A percentile compares a stretch with the other conserved stretches of the same genome.
Conservation (phyloP, 2,888 invertebrate genomes). For the Ectemnius cavifrons region DNA sequence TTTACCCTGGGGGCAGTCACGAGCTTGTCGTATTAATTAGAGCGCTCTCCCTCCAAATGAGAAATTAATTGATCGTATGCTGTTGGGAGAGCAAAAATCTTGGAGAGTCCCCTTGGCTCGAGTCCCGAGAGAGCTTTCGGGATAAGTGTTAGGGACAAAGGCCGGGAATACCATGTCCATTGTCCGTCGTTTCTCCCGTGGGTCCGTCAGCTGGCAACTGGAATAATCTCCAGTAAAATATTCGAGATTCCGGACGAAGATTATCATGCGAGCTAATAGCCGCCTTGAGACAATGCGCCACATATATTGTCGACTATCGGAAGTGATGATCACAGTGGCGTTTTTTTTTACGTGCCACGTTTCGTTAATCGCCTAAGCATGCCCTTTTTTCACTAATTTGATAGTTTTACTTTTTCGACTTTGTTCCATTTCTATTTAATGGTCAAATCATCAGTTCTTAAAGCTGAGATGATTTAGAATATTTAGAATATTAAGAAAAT, state of each 20-base stretch:
- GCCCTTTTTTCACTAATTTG: constrained; percentile 6
- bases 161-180: constrained; percentile 14
- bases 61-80: constrained; percentile 25
- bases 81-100: background rate
- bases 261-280: constrained; percentile 45
- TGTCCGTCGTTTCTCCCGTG: constrained; percentile 1
- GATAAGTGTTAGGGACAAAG: background rate
- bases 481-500: no score
- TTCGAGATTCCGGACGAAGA: constrained; percentile 18
- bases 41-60: constrained; percentile 19
- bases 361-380: constrained; percentile 4
- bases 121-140: background rate
- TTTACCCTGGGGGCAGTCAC: background rate
- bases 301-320: constrained; percentile 42
- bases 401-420: constrained; percentile 4
- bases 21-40: constrained; percentile 22
- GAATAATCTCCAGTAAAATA: constrained; percentile 36
- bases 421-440: no score
- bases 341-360: constrained; percentile 34
- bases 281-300: constrained; percentile 28
- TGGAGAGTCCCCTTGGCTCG: constrained; percentile 1
- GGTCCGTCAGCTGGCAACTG: constrained; percentile 4
- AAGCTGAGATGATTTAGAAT: no score
- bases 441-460: no score
- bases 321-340: constrained; percentile 42